Conservation (phyloP, 2,797 vertebrate genomes). For the Coilia nasus region DNA sequence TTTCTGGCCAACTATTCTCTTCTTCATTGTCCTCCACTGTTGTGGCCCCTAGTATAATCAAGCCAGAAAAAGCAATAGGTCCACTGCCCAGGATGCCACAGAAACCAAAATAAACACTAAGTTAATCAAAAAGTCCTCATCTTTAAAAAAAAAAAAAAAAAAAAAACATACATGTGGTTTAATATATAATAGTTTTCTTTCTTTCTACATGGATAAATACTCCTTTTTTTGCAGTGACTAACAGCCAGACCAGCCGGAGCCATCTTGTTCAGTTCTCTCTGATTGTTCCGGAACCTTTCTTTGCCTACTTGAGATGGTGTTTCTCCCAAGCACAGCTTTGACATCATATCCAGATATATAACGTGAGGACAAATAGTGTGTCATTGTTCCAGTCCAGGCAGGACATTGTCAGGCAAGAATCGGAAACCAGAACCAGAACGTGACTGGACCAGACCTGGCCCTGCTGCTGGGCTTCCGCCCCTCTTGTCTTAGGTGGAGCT, state of each 20-base stretch:
- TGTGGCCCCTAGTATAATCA: not conserved
- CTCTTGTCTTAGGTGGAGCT: conserved; percentile 77
- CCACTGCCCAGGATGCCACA: not conserved
- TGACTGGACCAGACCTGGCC: not conserved
- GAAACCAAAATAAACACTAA: not conserved
- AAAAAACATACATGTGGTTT: not conserved
- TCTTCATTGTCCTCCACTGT: not conserved
- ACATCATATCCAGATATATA: not conserved
- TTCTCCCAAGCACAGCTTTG: not conserved
- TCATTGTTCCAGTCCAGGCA: not conserved
- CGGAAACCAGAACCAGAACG: not conserved
- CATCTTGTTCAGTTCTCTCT: not conserved
- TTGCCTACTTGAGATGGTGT: not conserved
- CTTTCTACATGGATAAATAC: conserved; percentile 16
- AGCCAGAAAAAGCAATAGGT: not conserved
- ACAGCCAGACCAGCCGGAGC: not conserved
- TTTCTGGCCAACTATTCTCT: not conserved
- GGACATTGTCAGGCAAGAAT: not conserved
- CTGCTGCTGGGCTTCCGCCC: not conserved
- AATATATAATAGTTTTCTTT: conserved; percentile 6
- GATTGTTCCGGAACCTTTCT: not conserved
- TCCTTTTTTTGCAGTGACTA: not conserved
- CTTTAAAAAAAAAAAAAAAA: conserved; percentile 14
- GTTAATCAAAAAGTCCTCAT: conserved; percentile 11
- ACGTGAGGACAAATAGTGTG: not conserved